Evolutionary conservation across 2,113 vertebrate species (phyloP).

Genomic region (Pundamilia nyererei): DNA sequence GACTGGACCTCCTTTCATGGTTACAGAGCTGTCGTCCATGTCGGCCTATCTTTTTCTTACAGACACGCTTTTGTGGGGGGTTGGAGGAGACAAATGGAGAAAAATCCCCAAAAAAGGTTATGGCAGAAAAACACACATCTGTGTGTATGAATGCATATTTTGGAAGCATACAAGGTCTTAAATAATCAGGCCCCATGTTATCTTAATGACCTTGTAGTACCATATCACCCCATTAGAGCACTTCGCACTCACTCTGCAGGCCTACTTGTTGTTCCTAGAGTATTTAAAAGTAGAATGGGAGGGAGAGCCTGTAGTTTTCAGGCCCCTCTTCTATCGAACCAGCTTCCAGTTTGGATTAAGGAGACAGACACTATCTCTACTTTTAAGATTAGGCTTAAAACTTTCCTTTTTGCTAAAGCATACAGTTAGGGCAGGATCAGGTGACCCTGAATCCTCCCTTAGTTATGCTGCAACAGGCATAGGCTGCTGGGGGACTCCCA

Average conservation of each 20-base stretch:
- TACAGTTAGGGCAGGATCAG: accelerated
- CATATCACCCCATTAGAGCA: neutral
- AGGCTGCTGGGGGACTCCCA: neutral
- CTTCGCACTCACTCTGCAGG: neutral
- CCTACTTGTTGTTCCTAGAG: neutral
- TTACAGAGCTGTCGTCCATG: neutral
- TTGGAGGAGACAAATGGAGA: neutral
- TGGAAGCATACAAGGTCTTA: neutral
- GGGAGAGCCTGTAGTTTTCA: neutral
- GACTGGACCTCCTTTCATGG: neutral
- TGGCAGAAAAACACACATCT: neutral
- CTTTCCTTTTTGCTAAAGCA: neutral
- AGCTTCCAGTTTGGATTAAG: neutral
- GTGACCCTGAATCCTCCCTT: neutral
- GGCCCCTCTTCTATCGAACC: neutral
- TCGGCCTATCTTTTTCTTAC: neutral
- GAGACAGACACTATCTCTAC: neutral
- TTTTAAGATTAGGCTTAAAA: neutral
- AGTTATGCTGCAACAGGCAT: neutral
- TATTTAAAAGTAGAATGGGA: neutral
- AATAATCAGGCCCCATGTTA: neutral
- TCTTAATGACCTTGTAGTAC: neutral
- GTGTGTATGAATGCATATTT: neutral
- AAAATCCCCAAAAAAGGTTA: neutral
- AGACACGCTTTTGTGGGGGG: neutral